phyloP scores from a whole-genome alignment of 2,888 invertebrate genomes.

The Nemotelus pantherinus region DNA sequence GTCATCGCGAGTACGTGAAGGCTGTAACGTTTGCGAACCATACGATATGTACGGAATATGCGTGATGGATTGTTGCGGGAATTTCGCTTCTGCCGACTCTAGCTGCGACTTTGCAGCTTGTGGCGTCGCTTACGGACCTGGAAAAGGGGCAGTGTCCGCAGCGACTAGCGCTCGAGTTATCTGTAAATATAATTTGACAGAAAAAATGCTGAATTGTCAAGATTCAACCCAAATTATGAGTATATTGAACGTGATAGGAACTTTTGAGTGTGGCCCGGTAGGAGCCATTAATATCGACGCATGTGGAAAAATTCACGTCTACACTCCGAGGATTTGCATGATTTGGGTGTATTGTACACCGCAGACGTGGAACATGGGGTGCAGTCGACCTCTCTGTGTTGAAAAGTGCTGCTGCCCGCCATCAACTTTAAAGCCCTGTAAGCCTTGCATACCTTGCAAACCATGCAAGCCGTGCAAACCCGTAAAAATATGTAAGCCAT shows the following conservation, averaged over 20 bases:
- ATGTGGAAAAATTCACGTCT: not conserved
- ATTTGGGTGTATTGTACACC: not conserved
- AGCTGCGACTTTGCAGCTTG: not conserved
- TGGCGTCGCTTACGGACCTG: not conserved
- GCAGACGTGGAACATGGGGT: not conserved
- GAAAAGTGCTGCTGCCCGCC: not conserved
- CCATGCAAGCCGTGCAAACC: slow-evolving; percentile 1
- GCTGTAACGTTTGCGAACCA: not conserved
- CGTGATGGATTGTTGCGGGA: not conserved
- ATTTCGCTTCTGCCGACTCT: not conserved
- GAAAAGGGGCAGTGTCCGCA: not conserved
- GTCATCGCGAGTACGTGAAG: no score
- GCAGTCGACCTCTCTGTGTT: not conserved
- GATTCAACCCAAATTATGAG: not conserved
- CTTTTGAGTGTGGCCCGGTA: not conserved
- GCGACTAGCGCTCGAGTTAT: not conserved
- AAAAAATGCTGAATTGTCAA: not conserved
- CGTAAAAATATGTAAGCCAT: not conserved
- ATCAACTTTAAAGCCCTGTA: not conserved
- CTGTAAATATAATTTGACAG: not conserved
- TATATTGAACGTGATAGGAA: not conserved
- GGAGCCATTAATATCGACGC: not conserved
- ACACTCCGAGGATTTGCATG: not conserved
- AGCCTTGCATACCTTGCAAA: not conserved
- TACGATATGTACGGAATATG: not conserved